Evolutionary conservation across 2,113 vertebrate genomes (phyloP).

Genomic region (Corythaeola cristata): DNA sequence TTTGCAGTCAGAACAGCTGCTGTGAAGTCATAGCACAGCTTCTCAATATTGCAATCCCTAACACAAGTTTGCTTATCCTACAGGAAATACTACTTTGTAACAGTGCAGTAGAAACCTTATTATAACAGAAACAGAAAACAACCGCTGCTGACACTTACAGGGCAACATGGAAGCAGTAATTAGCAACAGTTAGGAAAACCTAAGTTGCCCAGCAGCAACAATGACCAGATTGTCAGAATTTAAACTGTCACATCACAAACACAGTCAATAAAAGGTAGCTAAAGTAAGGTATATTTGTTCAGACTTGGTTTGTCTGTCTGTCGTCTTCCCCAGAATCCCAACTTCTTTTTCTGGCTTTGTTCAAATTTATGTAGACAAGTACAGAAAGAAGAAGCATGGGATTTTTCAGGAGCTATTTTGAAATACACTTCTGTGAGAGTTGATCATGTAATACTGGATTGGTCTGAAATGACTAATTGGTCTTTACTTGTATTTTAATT

Average conservation of each 20-base stretch:
- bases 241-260: background rate
- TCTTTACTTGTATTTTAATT: background rate
- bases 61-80: background rate
- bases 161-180: background rate
- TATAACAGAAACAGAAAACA: background rate
- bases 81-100: background rate
- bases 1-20: background rate
- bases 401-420: slow-evolving; percentile 12
- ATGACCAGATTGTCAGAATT: background rate
- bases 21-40: background rate
- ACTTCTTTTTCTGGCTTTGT: background rate
- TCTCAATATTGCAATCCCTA: background rate
- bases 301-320: background rate
- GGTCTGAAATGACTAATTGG: slow-evolving; percentile 21
- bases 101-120: background rate
- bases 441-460: background rate
- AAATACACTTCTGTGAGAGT: background rate
- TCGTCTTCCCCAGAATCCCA: background rate
- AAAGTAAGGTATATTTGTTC: background rate
- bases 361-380: background rate
- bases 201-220: background rate
- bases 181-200: background rate
- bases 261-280: background rate
- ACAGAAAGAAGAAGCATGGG: background rate
- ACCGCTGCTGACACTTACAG: background rate